These are phyloP conservation scores for Balaeniceps rex DNA, from an alignment of 2,113 vertebrate genomes.

Conservation along the genomic window DNA sequence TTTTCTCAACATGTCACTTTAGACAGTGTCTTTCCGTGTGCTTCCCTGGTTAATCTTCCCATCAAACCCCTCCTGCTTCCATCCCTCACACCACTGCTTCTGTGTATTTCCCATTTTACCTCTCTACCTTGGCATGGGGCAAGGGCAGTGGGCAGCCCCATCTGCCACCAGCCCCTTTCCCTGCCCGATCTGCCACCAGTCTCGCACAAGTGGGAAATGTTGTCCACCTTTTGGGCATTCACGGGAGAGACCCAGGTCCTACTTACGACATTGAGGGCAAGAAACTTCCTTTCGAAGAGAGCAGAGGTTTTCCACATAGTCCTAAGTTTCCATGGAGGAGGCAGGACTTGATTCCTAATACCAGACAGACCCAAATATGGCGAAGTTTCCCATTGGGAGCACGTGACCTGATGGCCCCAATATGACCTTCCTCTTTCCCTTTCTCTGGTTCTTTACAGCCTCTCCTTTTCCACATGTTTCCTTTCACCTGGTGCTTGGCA, in stretches of 20 bases:
- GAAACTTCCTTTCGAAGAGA: neutral
- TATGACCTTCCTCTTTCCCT: neutral
- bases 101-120: neutral
- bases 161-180: neutral
- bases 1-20: neutral
- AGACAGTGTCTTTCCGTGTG: neutral
- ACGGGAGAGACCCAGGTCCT: neutral
- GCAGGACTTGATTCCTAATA: neutral
- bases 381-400: neutral
- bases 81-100: neutral
- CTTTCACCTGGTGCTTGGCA: neutral
- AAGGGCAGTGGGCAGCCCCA: neutral
- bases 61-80: neutral
- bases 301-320: neutral
- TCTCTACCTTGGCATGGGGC: neutral
- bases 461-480: neutral
- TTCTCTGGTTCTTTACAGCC: neutral
- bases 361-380: neutral
- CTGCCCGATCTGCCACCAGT: neutral
- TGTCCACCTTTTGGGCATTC: neutral
- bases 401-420: neutral
- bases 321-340: neutral
- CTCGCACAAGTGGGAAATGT: neutral
- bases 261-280: neutral
- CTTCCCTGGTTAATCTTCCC: neutral